phyloP scores from a whole-genome alignment of 2,113 vertebrate genomes.

The Sebastes schlegelii region DNA sequence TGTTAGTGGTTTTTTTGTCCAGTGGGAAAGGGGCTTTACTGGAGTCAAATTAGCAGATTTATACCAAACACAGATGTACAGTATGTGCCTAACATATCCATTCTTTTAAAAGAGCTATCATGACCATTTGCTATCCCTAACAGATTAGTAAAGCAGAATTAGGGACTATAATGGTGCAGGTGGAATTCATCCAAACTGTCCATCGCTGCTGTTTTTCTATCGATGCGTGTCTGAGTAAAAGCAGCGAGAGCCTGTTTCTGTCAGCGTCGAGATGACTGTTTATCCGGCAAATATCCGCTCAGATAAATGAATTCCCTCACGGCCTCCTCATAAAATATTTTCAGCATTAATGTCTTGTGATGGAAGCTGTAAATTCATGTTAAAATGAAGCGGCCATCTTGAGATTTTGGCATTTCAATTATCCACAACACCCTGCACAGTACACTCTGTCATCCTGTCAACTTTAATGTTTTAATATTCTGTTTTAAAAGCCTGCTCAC shows the following conservation, averaged over 20 bases:
- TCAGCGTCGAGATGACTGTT: slow-evolving; percentile 19
- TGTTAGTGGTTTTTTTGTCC: no score
- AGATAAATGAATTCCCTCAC: slow-evolving; percentile 44
- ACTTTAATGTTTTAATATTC: slow-evolving; percentile 75
- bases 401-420: slow-evolving; percentile 77
- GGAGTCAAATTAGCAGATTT: no score
- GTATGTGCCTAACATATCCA: no score
- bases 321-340: slow-evolving; percentile 55
- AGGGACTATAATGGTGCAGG: not conserved
- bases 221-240: slow-evolving; percentile 1
- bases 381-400: slow-evolving; percentile 66
- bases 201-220: not conserved
- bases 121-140: not conserved
- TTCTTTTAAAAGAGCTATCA: not conserved
- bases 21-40: no score
- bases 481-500: slow-evolving; percentile 54
- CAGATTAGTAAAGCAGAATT: not conserved
- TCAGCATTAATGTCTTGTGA: slow-evolving; percentile 61
- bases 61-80: no score
- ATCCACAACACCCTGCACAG: slow-evolving; percentile 50
- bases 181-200: not conserved
- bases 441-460: slow-evolving; percentile 67
- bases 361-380: slow-evolving; percentile 64
- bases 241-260: slow-evolving; percentile 16
- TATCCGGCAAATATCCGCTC: slow-evolving; percentile 26